Conservation (phyloP, 2,797 vertebrate genomes). For the Catamblyrhynchus diadema region DNA sequence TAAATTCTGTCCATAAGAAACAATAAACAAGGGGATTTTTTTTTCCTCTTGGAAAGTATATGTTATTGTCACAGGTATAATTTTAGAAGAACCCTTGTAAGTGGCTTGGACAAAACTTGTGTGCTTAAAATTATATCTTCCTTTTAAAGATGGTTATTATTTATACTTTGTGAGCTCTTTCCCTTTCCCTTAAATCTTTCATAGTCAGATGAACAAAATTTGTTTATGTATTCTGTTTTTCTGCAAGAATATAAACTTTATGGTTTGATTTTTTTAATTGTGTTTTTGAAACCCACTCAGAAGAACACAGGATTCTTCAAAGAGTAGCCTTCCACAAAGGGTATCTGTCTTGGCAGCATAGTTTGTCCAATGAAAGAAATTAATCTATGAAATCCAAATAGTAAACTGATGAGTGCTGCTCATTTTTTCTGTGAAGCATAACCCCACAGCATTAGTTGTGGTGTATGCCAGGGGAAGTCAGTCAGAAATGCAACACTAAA, state of each 20-base stretch:
- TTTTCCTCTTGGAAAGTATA: background rate
- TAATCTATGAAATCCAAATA: background rate
- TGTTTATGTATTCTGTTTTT: background rate
- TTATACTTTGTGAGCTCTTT: background rate
- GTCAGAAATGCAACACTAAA: background rate
- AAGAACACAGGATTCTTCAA: background rate
- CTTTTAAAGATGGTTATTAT: background rate
- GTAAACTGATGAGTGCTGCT: background rate
- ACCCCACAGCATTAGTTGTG: background rate
- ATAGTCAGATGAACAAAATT: background rate
- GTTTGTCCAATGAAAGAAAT: background rate
- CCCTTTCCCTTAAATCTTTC: background rate
- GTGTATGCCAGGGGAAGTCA: background rate
- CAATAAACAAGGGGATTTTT: fast-evolving
- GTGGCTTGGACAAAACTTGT: background rate
- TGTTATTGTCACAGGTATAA: background rate
- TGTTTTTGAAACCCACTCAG: background rate
- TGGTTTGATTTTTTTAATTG: background rate
- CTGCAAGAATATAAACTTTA: background rate
- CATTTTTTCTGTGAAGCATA: background rate
- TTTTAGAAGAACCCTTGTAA: background rate
- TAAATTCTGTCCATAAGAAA: background rate
- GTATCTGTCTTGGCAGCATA: background rate
- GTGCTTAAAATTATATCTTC: background rate
- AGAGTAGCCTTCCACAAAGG: background rate